Conservation (phyloP, 1,140 invertebrate species). For the Drosophila mauritiana region DNA sequence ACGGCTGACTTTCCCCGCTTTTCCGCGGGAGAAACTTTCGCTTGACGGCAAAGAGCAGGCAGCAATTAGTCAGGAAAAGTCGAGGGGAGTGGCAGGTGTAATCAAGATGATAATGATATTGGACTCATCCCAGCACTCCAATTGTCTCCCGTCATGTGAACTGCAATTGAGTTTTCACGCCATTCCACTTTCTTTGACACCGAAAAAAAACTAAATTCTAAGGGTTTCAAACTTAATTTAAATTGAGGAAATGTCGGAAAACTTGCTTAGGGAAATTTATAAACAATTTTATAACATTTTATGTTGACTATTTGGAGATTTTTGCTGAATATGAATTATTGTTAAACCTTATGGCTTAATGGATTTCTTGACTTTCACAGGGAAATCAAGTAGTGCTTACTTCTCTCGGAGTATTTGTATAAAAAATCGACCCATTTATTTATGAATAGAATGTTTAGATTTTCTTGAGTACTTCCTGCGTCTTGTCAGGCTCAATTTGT, state of each 20-base stretch:
- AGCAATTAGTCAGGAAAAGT: constrained; percentile 61
- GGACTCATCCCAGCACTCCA: constrained; percentile 12
- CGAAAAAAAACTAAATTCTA: constrained; percentile 12
- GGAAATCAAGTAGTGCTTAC: too few species aligned
- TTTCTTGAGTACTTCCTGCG: not conserved
- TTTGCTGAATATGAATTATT: too few species aligned
- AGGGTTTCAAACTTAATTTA: not conserved
- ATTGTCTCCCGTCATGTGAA: constrained; percentile 46
- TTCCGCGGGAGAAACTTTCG: constrained; percentile 20
- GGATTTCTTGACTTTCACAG: too few species aligned
- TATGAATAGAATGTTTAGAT: not conserved
- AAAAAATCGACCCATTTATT: too few species aligned
- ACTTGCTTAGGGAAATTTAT: too few species aligned
- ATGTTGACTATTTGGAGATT: too few species aligned
- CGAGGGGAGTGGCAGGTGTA: constrained; percentile 26
- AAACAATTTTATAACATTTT: too few species aligned
- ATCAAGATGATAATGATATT: constrained; percentile 55
- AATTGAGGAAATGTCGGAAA: too few species aligned
- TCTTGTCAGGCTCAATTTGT: constrained; percentile 31
- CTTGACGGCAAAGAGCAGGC: constrained; percentile 58
- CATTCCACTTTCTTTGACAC: not conserved
- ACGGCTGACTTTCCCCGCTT: constrained; percentile 66
- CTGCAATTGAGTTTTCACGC: constrained; percentile 30
- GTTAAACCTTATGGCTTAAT: too few species aligned
- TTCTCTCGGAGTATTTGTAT: too few species aligned